These are phyloP conservation scores for Anabas testudineus DNA, from an alignment of 2,797 vertebrate genomes.

Conservation along the genomic window DNA sequence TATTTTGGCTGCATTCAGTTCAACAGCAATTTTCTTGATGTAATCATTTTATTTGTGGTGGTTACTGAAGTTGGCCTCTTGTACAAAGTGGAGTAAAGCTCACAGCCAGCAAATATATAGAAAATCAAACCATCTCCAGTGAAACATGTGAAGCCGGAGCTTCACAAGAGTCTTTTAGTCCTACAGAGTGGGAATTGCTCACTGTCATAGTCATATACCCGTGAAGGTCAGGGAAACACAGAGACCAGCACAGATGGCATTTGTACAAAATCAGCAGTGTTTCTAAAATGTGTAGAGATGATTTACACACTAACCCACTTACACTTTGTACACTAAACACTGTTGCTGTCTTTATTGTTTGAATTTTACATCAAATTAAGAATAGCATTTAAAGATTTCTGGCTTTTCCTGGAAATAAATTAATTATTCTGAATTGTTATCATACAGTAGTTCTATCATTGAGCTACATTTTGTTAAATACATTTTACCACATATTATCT, in stretches of 20 bases:
- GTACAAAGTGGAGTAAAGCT: conserved; percentile 41
- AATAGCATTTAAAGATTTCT: no score
- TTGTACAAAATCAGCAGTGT: conserved; percentile 85
- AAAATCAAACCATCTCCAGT: conserved; percentile 33
- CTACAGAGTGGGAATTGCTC: conserved; percentile 58
- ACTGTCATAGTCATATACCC: conserved; percentile 66
- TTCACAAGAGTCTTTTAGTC: conserved; percentile 21
- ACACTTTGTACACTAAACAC: conserved; percentile 27
- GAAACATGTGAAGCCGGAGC: conserved; percentile 24
- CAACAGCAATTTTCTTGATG: conserved; percentile 15
- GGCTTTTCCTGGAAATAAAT: no score
- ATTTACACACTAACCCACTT: conserved; percentile 69
- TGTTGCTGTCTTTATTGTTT: no score
- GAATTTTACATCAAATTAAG: no score
- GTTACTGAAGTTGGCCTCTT: conserved; percentile 22
- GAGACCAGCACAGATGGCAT: conserved; percentile 79
- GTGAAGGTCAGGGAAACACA: conserved; percentile 78
- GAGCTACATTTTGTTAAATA: no score
- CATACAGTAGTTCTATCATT: no score
- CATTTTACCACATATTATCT: no score
- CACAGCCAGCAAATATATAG: conserved; percentile 29
- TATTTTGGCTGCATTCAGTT: conserved; percentile 15
- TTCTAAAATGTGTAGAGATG: conserved; percentile 70
- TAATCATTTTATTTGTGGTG: conserved; percentile 20
- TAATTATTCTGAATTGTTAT: no score